phyloP scores from a whole-genome alignment of 2,113 vertebrate species.

The Fulmarus glacialis region DNA sequence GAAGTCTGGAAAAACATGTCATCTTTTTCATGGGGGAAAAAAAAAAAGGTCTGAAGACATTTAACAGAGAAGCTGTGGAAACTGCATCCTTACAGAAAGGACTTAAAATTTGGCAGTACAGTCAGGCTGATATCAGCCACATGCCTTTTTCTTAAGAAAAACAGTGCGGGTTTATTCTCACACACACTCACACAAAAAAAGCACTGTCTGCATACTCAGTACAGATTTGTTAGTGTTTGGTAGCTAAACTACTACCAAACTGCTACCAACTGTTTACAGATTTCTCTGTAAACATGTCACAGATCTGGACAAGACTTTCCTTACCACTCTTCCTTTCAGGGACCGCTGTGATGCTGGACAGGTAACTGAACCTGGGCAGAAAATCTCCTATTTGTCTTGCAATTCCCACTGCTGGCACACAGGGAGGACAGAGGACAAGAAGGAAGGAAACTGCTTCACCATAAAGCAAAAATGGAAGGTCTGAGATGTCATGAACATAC shows the following conservation, averaged over 20 bases:
- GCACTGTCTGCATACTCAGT: not conserved
- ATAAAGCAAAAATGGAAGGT: not conserved
- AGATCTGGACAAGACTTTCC: not conserved
- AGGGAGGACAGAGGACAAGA: not conserved
- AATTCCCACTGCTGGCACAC: not conserved
- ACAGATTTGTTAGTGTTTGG: not conserved
- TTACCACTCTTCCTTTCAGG: not conserved
- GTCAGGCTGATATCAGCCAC: conserved; percentile 6
- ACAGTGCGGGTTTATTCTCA: not conserved
- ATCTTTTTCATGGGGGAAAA: not conserved
- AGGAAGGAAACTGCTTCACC: not conserved
- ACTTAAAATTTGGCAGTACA: not conserved
- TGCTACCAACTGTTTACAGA: not conserved
- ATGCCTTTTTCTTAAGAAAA: conserved; percentile 5
- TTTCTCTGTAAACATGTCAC: not conserved
- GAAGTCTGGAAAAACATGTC: conserved; percentile 24
- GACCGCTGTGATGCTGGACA: not conserved
- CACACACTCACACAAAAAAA: not conserved
- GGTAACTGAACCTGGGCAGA: not conserved
- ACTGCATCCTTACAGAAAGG: not conserved
- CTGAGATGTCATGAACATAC: not conserved
- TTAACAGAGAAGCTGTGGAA: conserved; percentile 10
- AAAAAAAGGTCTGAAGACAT: not conserved
- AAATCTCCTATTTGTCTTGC: not conserved
- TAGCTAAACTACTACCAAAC: not conserved